Base-by-base conservation (phyloP, 53 echinoderm and acorn worm genomes). In the Henricia sp. region DNA sequence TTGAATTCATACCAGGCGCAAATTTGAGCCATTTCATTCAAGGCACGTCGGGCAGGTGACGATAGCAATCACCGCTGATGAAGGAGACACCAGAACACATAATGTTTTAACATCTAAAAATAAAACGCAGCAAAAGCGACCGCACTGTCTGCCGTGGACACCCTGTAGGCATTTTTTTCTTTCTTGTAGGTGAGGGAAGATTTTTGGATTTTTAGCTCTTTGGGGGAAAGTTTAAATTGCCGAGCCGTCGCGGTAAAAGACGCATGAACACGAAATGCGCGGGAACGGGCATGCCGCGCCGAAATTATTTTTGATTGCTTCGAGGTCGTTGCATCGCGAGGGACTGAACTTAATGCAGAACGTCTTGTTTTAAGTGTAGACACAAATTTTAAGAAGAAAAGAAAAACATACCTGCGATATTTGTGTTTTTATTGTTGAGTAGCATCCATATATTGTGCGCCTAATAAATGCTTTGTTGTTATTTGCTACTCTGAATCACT, bases 221-320 rank as follows among this genome's bases (percentile, higher is more conserved):
- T n/a, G n/a, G n/a, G n/a, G n/a, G n/a, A 26, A 3, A 59, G 28
- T 26, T 59, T 27, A 59, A 59, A 59, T 59, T 59, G 60, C 60
- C 6, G 6, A 10, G 30, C 60, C 19, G 25, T 26, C 8, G 53
- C 53, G 21, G 19, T n/a, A 53, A 3, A 17, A 17, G 17, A 53
- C 9, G 21, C 19, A 21, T 21, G 21, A 53, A 53, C 44, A 44
- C 44, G 44, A 44, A 44, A 6, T n/a, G n/a, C n/a, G n/a, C n/a
- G n/a, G n/a, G n/a, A n/a, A n/a, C n/a, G n/a, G n/a, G n/a, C n/a
- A n/a, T n/a, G n/a, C 53, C 8, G 6, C 16, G 53, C 19, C 8
- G 53, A 53, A 29, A 25, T 29, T 59, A 59, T 32, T 29, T 27
- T 59, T 59, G 60, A 59, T 59, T 13, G 30, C 60, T 25, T 2